Evolutionary conservation across 1,140 invertebrate species (phyloP).

Genomic region (Elysia chlorotica): DNA sequence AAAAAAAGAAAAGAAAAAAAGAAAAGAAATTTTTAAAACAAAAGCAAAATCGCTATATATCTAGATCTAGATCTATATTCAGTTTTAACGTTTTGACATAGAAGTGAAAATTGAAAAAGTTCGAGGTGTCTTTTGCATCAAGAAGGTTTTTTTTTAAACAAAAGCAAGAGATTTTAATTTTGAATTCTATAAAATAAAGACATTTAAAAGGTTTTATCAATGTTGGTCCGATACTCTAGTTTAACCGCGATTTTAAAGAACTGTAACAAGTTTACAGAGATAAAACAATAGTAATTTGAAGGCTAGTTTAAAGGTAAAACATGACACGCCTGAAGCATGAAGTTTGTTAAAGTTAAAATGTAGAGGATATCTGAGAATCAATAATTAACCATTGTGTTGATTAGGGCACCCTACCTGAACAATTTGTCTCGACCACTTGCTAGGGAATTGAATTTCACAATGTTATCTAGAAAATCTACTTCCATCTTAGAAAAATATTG

Average conservation of each 20-base stretch:
- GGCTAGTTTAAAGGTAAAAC: not conserved
- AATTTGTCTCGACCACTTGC: conserved; percentile 1
- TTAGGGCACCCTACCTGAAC: conserved; percentile 1
- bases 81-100: no score
- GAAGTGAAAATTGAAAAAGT: no score
- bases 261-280: not conserved
- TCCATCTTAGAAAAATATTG: not conserved
- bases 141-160: no score
- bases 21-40: no score
- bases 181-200: no score
- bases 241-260: not conserved
- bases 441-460: conserved; percentile 9
- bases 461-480: not conserved
- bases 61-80: no score
- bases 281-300: not conserved
- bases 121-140: no score
- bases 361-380: not conserved
- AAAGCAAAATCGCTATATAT: no score
- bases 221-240: not conserved
- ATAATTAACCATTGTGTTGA: not conserved
- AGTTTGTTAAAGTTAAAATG: not conserved
- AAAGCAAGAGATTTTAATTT: no score
- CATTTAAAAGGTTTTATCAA: no score
- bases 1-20: no score
- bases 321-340: not conserved